Evolutionary conservation across 1,140 invertebrate genomes (phyloP).

Genomic region (Ephestia elutella): DNA sequence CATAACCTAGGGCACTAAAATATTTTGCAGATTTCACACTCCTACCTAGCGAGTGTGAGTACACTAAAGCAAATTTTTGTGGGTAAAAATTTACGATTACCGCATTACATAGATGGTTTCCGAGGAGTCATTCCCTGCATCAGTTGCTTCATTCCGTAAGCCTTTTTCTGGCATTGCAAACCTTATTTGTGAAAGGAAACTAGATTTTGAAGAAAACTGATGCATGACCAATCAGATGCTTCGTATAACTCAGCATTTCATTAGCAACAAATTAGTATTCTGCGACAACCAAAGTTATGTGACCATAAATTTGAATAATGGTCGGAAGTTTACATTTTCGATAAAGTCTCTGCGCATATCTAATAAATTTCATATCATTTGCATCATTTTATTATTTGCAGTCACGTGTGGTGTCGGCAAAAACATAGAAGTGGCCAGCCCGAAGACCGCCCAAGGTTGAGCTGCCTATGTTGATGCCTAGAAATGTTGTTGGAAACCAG

Average conservation of each 20-base stretch:
- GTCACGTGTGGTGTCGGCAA: conserved; percentile 4
- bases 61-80: not conserved
- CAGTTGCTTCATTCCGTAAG: conserved; percentile 20
- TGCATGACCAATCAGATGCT: conserved; percentile 3
- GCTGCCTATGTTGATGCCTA: conserved; percentile 20
- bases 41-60: not conserved
- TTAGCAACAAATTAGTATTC: conserved; percentile 27
- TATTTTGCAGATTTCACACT: not conserved
- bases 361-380: conserved; percentile 2
- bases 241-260: conserved; percentile 22
- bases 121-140: conserved; percentile 12
- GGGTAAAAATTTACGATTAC: conserved; percentile 9
- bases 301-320: conserved; percentile 22
- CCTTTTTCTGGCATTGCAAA: conserved; percentile 11
- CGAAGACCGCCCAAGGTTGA: conserved; percentile 18
- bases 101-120: conserved; percentile 7
- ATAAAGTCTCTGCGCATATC: not conserved
- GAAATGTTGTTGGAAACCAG: conserved; percentile 2
- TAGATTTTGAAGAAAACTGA: conserved; percentile 14
- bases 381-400: conserved; percentile 8
- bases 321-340: conserved; percentile 19
- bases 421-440: conserved; percentile 9
- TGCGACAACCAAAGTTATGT: conserved; percentile 3
- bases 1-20: too few species aligned
- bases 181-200: conserved; percentile 19